Conservation (phyloP, 2,888 invertebrate species). For the Agrochola lota region DNA sequence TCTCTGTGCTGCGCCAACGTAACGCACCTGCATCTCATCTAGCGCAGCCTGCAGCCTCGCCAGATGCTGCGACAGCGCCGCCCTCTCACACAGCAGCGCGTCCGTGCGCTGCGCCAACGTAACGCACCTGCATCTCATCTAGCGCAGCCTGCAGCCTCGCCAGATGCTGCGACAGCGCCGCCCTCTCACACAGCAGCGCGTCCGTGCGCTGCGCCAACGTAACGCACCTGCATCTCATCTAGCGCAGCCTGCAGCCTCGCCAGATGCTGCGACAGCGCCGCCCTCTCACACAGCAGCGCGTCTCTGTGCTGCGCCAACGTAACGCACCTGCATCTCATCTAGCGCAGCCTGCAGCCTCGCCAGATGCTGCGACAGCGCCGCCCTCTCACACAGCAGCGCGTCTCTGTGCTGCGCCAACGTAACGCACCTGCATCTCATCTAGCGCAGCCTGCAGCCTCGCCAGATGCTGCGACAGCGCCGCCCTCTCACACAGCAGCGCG, state of each 20-base stretch:
- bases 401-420: constrained; percentile 66
- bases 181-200: constrained; percentile 70
- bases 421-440: constrained; percentile 72
- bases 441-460: constrained; percentile 72
- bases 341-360: constrained; percentile 72
- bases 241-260: constrained; percentile 72
- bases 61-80: constrained; percentile 63
- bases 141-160: constrained; percentile 72
- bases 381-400: constrained; percentile 70
- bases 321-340: constrained; percentile 72
- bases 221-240: constrained; percentile 72
- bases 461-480: constrained; percentile 63
- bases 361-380: constrained; percentile 63
- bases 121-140: constrained; percentile 72
- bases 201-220: constrained; percentile 66
- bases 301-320: constrained; percentile 66
- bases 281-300: constrained; percentile 70
- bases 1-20: constrained; percentile 66
- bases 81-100: constrained; percentile 70
- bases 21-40: constrained; percentile 72
- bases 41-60: constrained; percentile 72
- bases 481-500: constrained; percentile 70
- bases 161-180: constrained; percentile 63
- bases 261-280: constrained; percentile 63
- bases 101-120: constrained; percentile 66